Evolutionary conservation across 2,113 vertebrate species (phyloP).

Genomic region (Psittacus erithacus): DNA sequence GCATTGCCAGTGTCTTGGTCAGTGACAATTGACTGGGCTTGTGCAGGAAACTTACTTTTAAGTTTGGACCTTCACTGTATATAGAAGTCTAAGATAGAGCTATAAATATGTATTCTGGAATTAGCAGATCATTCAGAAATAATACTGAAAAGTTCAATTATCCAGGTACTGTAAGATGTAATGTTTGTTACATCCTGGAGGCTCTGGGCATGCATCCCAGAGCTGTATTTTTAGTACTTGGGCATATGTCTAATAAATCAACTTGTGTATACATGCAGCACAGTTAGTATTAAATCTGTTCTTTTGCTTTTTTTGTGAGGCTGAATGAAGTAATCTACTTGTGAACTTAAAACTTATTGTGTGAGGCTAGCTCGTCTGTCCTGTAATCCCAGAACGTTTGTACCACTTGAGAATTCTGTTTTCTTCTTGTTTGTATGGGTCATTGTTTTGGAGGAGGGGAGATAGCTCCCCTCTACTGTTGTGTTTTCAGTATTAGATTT

Average conservation of each 20-base stretch:
- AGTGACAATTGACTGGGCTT: background rate
- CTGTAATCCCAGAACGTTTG: background rate
- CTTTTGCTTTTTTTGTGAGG: background rate
- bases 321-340: background rate
- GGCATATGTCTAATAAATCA: background rate
- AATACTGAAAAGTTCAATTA: background rate
- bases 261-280: background rate
- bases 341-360: background rate
- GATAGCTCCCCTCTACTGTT: background rate
- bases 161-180: background rate
- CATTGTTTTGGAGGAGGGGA: background rate
- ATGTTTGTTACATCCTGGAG: background rate
- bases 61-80: background rate
- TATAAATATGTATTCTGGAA: background rate
- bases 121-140: background rate
- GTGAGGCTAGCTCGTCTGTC: background rate
- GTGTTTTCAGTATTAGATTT: background rate
- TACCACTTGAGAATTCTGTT: background rate
- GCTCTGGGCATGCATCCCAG: background rate
- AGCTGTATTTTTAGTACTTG: background rate
- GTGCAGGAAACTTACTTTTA: background rate
- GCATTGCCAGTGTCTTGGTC: rapidly evolving
- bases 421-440: background rate
- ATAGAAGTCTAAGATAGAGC: background rate
- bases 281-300: background rate